Conservation (phyloP, 2,797 vertebrate genomes). For the Hozukius guyotensis region DNA sequence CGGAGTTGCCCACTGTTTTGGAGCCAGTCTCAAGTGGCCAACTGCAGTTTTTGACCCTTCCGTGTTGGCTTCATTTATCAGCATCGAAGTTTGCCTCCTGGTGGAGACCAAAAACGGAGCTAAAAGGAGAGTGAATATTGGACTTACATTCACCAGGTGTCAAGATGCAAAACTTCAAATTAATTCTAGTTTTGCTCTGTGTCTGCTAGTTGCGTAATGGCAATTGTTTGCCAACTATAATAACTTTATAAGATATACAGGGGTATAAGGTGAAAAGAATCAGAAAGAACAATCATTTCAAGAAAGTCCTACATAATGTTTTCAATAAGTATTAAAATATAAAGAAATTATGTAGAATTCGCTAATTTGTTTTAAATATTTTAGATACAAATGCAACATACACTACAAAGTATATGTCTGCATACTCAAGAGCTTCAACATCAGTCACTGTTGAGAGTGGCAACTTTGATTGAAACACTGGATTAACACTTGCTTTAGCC, state of each 20-base stretch:
- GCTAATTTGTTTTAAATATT: neutral
- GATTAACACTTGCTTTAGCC: conserved; percentile 22
- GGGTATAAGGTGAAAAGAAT: neutral
- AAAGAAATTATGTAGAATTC: neutral
- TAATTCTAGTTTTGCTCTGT: neutral
- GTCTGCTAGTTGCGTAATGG: neutral
- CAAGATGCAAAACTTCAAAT: neutral
- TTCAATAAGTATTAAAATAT: neutral
- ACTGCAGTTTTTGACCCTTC: too few relatives aligned
- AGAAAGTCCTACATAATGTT: neutral
- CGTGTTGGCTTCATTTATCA: too few relatives aligned
- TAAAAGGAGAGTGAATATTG: neutral
- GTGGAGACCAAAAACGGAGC: neutral
- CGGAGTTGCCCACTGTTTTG: too few relatives aligned
- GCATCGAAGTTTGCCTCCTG: too few relatives aligned
- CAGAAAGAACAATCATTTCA: neutral
- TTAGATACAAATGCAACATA: neutral
- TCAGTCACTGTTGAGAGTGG: neutral
- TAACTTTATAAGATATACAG: neutral
- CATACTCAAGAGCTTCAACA: neutral
- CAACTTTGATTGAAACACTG: neutral
- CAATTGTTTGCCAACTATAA: neutral
- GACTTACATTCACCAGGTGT: too few relatives aligned
- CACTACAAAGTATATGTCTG: neutral
- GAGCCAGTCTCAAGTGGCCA: too few relatives aligned